Conservation (phyloP, 1,140 invertebrate genomes). For the Bombus haemorrhoidalis region DNA sequence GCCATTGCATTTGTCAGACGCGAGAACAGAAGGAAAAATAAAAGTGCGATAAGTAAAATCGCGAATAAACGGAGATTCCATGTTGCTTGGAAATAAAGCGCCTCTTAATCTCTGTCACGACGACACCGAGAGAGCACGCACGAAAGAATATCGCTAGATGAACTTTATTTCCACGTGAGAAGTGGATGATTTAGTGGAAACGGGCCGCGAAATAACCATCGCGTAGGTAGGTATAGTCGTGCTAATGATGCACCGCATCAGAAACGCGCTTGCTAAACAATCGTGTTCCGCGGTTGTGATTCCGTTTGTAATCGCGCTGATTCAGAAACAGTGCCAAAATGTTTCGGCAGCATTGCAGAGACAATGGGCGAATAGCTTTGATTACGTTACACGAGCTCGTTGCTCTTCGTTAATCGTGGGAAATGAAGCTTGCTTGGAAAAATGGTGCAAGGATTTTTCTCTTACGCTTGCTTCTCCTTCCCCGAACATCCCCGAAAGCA, state of each 20-base stretch:
- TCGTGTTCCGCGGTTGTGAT: conserved; percentile 16
- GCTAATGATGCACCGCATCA: conserved; percentile 63
- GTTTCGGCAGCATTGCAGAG: conserved; percentile 6
- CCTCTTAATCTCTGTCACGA: neutral
- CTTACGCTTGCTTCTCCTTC: too few species aligned
- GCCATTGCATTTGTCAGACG: neutral
- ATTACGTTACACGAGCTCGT: neutral
- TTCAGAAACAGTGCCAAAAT: conserved; percentile 45
- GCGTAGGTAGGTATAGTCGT: conserved; percentile 20
- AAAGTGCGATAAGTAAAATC: neutral
- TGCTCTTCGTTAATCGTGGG: neutral
- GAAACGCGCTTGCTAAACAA: conserved; percentile 37
- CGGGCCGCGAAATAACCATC: conserved; percentile 4
- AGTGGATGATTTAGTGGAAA: conserved; percentile 16
- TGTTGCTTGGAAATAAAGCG: neutral
- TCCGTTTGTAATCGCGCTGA: conserved; percentile 48
- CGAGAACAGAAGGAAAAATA: neutral
- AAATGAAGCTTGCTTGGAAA: neutral
- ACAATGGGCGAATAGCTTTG: conserved; percentile 9
- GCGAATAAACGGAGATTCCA: neutral
- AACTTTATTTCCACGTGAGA: conserved; percentile 19
- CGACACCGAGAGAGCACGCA: neutral
- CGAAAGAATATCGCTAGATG: neutral
- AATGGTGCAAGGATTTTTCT: neutral
- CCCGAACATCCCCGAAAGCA: neutral